Evolutionary conservation across 2,888 invertebrate genomes (phyloP).

Genomic region (Iselma pallidipennis): DNA sequence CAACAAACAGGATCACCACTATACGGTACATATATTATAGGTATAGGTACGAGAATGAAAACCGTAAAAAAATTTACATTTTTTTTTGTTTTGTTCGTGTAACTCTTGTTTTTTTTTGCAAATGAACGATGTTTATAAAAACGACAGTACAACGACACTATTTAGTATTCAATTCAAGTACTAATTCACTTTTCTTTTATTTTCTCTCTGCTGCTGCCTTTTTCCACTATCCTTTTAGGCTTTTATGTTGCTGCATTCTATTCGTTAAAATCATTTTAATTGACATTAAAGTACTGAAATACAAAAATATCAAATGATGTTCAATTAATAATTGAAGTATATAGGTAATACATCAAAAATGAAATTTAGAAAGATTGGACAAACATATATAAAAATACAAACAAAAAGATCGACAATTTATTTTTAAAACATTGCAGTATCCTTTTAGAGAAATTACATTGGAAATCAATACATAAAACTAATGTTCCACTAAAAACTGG

Average conservation of each 20-base stretch:
- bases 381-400: too few species aligned
- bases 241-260: background rate
- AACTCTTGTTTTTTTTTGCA: background rate
- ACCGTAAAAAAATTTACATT: background rate
- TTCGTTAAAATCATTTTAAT: background rate
- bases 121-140: background rate
- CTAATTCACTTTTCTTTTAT: background rate
- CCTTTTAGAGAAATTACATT: too few species aligned
- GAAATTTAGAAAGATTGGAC: too few species aligned
- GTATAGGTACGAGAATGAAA: background rate
- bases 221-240: background rate
- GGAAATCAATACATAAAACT: too few species aligned
- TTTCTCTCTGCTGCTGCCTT: background rate
- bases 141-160: background rate
- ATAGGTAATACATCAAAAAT: too few species aligned
- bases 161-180: background rate
- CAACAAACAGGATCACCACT: slow-evolving; percentile 13
- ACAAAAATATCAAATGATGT: too few species aligned
- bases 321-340: too few species aligned
- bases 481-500: too few species aligned
- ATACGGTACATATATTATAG: background rate
- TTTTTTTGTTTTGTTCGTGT: background rate
- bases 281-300: background rate
- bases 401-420: too few species aligned
- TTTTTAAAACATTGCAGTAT: too few species aligned